Evolutionary conservation across 2,113 vertebrate species (phyloP), one percentile per base, ranked within the genome.

Genomic region (Vanacampus margaritifer): DNA sequence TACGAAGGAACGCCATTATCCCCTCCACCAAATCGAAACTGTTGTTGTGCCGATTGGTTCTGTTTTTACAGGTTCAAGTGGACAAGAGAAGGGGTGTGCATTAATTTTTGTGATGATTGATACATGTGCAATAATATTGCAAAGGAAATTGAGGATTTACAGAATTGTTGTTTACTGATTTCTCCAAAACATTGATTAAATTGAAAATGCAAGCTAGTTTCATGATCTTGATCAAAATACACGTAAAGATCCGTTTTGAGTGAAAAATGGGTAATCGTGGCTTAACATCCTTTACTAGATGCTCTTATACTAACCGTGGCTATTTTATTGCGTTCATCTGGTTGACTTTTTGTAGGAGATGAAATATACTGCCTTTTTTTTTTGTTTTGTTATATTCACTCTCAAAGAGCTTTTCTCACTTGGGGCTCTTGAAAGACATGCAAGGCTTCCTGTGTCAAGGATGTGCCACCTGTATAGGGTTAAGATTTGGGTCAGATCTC

Each of bases 391-490:
- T 21, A 21, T 46, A 46, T 21, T 17, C 17, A 46, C 45, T 21
- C 45, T 82, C 70, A 73, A 62, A 74, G 70, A 74, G 75, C 64
- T 57, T 60, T 62, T 70, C 76, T 67, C 58, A 68, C 36, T 32
- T n/a, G 37, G 60, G 19, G 9, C 32, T 4, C 23, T 32, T 83
- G 51, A 80, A 79, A 53, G 66, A 74, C 53, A 3, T 51, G 60
- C 63, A 36, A 35, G 67, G 67, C 75, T 76, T 82, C 76, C 74
- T 84, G 73, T 80, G 65, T 76, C 72, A 59, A 35, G 24, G 35
- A 72, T 62, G 48, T 68, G 76, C 75, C 87, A 87, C 87, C 86
- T 88, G 80, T 87, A 84, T 64, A 59, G 83, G 81, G 80, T 84
- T 84, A 82, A 79, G 74, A 76, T 65, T 23, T 53, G 67, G 86